These are phyloP conservation scores for Chlorospingus flavigularis DNA, from an alignment of 2,797 vertebrate genomes.

Conservation along the genomic window DNA sequence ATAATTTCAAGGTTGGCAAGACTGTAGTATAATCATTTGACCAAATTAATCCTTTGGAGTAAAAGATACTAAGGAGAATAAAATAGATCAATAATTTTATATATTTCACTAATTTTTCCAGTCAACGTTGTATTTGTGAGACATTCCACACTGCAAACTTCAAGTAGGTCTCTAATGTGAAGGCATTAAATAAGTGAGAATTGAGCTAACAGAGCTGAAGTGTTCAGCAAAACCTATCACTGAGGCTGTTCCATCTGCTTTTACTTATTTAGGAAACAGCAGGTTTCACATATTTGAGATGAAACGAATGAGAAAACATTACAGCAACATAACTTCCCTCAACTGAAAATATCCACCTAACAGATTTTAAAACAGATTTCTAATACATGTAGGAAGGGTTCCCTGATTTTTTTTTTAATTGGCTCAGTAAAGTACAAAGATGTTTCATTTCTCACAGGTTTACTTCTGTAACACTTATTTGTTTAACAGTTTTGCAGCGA, in stretches of 20 bases:
- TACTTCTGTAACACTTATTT: constrained; percentile 68
- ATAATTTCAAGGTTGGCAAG: not conserved
- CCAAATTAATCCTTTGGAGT: not conserved
- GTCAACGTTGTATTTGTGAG: not conserved
- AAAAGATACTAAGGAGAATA: not conserved
- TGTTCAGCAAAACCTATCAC: constrained; percentile 62
- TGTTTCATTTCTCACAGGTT: constrained; percentile 69
- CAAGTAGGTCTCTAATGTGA: constrained; percentile 34
- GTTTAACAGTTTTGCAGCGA: constrained; percentile 58
- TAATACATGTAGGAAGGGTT: constrained; percentile 72
- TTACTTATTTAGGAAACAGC: constrained; percentile 73
- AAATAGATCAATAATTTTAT: not conserved
- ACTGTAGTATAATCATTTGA: not conserved
- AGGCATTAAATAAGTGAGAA: constrained; percentile 62
- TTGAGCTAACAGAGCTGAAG: constrained; percentile 46
- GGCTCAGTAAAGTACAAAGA: constrained; percentile 68
- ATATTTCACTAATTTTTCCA: not conserved
- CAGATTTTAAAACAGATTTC: constrained; percentile 76
- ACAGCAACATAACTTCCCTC: constrained; percentile 66
- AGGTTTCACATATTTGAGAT: constrained; percentile 74
- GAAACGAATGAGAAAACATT: constrained; percentile 73
- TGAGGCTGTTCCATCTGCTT: constrained; percentile 70
- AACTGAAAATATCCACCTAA: constrained; percentile 69
- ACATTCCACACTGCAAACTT: not conserved
- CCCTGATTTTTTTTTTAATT: constrained; percentile 67